Evolutionary conservation across 2,888 invertebrate genomes (phyloP), one percentile per base, ranked within the genome.

Genomic region (Isoperla grammatica): DNA sequence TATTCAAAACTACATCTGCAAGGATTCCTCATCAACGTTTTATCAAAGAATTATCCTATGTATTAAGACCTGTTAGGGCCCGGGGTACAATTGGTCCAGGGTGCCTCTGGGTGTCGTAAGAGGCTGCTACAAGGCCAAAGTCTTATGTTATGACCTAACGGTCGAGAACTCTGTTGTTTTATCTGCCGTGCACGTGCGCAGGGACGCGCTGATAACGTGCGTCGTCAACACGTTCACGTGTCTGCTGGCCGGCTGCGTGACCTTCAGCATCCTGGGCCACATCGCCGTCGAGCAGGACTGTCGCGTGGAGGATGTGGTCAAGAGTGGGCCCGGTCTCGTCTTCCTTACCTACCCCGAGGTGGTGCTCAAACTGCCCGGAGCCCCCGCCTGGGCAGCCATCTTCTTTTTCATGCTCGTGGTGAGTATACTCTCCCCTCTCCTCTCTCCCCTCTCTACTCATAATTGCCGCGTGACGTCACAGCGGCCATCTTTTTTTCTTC

Each of bases 261-360:
- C 88, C 11, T 88, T 88, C 72, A 84, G 86, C 49, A 86, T 88
- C 50, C 75, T 88, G 62, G 88, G 88, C 17, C 86, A 87, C 71
- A 80, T 86, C 72, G 83, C 85, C 3, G 71, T 73, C 65, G 79
- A 78, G 68, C 77, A 81, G 70, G 73, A 74, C 45, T 72, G 74
- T 1, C 70, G 75, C 20, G 80, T 81, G 2, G 73, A 72, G 9
- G 72, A 76, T 55, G 81, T 81, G 6, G 81, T 81, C 1, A 80
- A 78, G 66, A 79, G 78, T 73, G 86, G 85, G n/a, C 85, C 86
- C 0, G 85, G 86, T n/a, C 75, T 88, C 13, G 86, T 87, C 43
- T 88, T 87, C 70, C 77, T 87, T 35, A 87, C 86, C 2, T 88
- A 87, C 72, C 87, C 87, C 1, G 86, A 87, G 72, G 87, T 87